Evolutionary conservation across 1,140 invertebrate genomes (phyloP).

Genomic region (Zaprionus inermis): DNA sequence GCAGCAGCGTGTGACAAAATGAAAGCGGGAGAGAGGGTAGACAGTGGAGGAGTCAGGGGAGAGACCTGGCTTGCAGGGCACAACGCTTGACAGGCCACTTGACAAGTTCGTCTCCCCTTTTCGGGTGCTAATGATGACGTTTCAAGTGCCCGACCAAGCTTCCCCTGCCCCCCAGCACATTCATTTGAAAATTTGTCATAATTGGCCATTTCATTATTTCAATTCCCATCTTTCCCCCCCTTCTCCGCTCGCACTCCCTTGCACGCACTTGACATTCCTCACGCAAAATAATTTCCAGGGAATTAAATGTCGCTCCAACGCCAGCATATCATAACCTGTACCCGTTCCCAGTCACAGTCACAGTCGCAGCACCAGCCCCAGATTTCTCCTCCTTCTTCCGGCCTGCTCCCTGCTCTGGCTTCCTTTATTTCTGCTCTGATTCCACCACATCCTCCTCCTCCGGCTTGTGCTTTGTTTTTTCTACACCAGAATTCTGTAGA

Average conservation of each 20-base stretch:
- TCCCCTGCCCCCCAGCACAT: constrained; percentile 16
- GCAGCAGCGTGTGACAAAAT: constrained; percentile 48
- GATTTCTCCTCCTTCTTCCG: constrained; percentile 51
- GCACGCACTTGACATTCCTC: constrained; percentile 37
- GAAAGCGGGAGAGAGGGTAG: neutral
- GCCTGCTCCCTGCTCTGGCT: constrained; percentile 17
- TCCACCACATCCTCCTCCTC: constrained; percentile 23
- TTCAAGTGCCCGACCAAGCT: constrained; percentile 47
- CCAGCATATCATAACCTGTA: constrained; percentile 42
- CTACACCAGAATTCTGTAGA: constrained; percentile 52
- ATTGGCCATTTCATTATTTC: constrained; percentile 70
- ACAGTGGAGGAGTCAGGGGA: neutral
- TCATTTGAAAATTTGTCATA: constrained; percentile 77
- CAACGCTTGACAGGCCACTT: constrained; percentile 41
- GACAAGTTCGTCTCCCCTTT: constrained; percentile 26
- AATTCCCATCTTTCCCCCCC: constrained; percentile 12
- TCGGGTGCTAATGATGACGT: constrained; percentile 73
- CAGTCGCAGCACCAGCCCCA: constrained; percentile 34
- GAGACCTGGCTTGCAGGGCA: neutral
- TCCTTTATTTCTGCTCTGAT: constrained; percentile 22
- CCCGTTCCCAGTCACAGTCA: constrained; percentile 19
- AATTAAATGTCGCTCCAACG: constrained; percentile 32
- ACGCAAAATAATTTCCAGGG: constrained; percentile 33
- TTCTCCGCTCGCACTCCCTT: constrained; percentile 10
- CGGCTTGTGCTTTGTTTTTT: constrained; percentile 58